Conservation (phyloP, 2,113 vertebrate genomes). For the Pimephales promelas region DNA sequence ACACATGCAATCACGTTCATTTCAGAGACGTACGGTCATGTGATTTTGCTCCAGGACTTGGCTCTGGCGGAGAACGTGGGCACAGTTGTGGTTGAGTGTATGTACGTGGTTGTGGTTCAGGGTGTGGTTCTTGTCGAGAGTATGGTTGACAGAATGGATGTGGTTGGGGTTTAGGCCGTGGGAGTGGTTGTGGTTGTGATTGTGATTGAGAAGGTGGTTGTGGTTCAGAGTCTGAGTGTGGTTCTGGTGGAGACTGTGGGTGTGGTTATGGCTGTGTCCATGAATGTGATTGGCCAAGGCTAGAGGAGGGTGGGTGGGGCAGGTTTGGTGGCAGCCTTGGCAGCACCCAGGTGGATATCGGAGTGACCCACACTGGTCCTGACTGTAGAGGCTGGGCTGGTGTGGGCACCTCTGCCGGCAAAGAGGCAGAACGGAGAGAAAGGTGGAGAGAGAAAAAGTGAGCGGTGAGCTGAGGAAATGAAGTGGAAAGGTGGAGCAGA, state of each 20-base stretch:
- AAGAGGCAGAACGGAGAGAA: conserved; percentile 57
- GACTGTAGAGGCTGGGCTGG: conserved; percentile 58
- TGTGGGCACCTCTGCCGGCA: conserved; percentile 66
- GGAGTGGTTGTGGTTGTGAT: conserved; percentile 57
- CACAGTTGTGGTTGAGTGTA: conserved; percentile 41
- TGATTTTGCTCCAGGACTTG: conserved; percentile 32
- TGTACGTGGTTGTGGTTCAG: conserved; percentile 29
- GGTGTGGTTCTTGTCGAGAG: conserved; percentile 59
- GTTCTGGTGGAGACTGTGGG: conserved; percentile 54
- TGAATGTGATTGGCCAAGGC: conserved; percentile 55
- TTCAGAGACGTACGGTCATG: conserved; percentile 66
- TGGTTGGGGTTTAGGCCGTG: conserved; percentile 58
- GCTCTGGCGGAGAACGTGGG: conserved; percentile 55
- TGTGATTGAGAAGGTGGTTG: conserved; percentile 41
- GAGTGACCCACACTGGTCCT: conserved; percentile 63
- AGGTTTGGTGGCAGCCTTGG: conserved; percentile 59
- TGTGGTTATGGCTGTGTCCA: conserved; percentile 55
- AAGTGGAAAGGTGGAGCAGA: conserved; percentile 26
- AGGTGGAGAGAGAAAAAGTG: conserved; percentile 49
- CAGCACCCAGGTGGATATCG: conserved; percentile 61
- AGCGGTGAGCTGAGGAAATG: conserved; percentile 31
- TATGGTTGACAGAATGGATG: conserved; percentile 62
- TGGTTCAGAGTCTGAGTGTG: conserved; percentile 57
- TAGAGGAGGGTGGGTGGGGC: conserved; percentile 57
- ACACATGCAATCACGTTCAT: neutral